A percentile compares a stretch with the other conserved stretches of the same genome.
phyloP scores from a whole-genome alignment of 2,888 invertebrate genomes.

The Nomada lathburiana region DNA sequence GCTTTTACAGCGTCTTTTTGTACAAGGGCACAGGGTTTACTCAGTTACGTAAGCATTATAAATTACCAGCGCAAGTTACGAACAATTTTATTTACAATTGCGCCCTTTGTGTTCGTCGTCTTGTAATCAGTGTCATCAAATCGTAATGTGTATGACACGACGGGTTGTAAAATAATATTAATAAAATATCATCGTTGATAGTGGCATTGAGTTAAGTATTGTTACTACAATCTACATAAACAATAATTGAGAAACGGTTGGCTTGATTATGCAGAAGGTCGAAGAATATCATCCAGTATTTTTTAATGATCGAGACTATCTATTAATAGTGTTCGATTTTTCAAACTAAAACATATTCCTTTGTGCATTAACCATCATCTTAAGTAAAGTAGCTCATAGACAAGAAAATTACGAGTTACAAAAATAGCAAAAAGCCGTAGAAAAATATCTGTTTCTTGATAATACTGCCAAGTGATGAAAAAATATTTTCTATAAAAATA shows the following conservation, averaged over 20 bases:
- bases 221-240: slow-evolving; percentile 28
- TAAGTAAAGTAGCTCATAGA: no score
- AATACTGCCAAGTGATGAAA: no score
- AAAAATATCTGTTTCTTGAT: no score
- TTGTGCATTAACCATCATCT: no score
- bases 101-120: neutral
- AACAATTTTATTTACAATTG: neutral
- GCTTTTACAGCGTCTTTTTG: neutral
- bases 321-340: slow-evolving; percentile 17
- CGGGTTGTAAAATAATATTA: slow-evolving; percentile 1
- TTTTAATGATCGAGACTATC: slow-evolving; percentile 24
- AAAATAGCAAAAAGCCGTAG: no score
- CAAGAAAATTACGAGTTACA: no score
- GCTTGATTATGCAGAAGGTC: slow-evolving; percentile 50
- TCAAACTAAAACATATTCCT: neutral
- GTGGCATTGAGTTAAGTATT: neutral
- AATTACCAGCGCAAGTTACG: slow-evolving; percentile 7
- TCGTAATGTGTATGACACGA: neutral
- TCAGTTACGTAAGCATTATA: neutral
- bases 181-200: slow-evolving; percentile 1
- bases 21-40: neutral
- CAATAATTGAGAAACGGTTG: slow-evolving; percentile 28
- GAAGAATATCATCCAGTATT: slow-evolving; percentile 52
- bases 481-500: no score
- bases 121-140: neutral